Evolutionary conservation across 2,113 vertebrate species (phyloP).

Genomic region (Oenanthe melanoleuca): DNA sequence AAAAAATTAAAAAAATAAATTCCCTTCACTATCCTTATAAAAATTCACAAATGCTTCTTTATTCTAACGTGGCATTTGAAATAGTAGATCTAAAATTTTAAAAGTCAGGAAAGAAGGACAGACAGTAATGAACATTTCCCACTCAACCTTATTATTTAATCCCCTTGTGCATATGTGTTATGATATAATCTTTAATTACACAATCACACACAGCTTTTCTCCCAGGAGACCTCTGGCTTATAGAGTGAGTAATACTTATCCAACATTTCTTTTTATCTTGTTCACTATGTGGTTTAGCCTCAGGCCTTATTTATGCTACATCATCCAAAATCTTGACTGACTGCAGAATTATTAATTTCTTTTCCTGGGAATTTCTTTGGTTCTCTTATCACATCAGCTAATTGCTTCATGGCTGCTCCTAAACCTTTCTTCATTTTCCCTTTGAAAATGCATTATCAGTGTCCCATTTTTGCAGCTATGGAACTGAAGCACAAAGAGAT

Average conservation of each 20-base stretch:
- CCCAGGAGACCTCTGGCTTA: background rate
- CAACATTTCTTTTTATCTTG: constrained; percentile 38
- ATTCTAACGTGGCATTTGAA: background rate
- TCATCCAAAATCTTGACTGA: constrained; percentile 24
- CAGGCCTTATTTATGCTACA: constrained; percentile 34
- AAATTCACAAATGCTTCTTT: background rate
- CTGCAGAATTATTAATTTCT: constrained; percentile 1
- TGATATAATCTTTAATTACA: constrained; percentile 44
- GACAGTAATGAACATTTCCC: background rate
- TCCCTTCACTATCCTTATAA: background rate
- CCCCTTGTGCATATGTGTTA: background rate
- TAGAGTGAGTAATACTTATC: background rate
- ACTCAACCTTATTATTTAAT: background rate
- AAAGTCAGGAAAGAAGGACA: background rate
- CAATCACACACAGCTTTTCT: background rate
- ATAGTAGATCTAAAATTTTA: background rate
- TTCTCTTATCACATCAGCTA: constrained; percentile 39
- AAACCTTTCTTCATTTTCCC: background rate
- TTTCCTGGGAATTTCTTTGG: constrained; percentile 30
- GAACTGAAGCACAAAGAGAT: background rate
- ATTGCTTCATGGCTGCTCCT: background rate
- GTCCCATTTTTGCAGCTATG: background rate
- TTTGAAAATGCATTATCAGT: background rate
- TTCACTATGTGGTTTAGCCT: constrained; percentile 1
- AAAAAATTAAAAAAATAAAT: accelerated